Conservation (phyloP, 2,797 vertebrate genomes). For the Leptodactylus fallax region DNA sequence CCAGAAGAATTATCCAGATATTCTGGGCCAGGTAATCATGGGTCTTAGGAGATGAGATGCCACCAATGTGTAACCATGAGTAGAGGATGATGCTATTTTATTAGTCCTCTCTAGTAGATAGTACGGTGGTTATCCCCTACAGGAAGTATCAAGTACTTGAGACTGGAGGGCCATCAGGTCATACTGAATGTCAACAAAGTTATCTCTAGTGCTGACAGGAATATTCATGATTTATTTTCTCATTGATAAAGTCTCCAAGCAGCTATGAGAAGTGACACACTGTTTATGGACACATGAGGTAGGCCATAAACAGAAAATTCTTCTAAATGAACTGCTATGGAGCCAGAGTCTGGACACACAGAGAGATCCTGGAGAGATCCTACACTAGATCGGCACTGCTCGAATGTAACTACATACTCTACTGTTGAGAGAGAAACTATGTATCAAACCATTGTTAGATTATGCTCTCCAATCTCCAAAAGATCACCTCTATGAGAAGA, state of each 20-base stretch:
- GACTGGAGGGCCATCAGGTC: conserved; percentile 40
- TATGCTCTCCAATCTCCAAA: not conserved
- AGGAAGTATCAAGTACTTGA: conserved; percentile 11
- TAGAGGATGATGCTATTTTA: not conserved
- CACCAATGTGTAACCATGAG: not conserved
- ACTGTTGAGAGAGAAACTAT: too few relatives aligned
- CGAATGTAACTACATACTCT: too few relatives aligned
- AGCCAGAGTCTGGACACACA: not conserved
- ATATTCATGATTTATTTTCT: conserved; percentile 61
- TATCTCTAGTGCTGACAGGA: conserved; percentile 60
- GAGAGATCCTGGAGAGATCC: not conserved
- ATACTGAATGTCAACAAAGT: conserved; percentile 51
- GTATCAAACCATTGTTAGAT: too few relatives aligned
- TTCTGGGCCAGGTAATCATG: too few relatives aligned
- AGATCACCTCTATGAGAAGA: too few relatives aligned
- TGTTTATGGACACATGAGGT: conserved; percentile 52
- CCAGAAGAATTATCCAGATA: too few relatives aligned
- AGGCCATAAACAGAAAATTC: conserved; percentile 55
- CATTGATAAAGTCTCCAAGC: conserved; percentile 44
- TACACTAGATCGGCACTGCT: not conserved
- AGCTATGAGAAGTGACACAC: conserved; percentile 46
- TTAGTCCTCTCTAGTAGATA: not conserved
- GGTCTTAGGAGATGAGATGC: not conserved
- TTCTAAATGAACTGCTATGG: conserved; percentile 39
- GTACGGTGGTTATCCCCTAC: not conserved